Percentiles rank a stretch among this genome's conserved stretches.
Evolutionary conservation across 2,113 vertebrate genomes (phyloP).

Genomic region (Rhea pennata): DNA sequence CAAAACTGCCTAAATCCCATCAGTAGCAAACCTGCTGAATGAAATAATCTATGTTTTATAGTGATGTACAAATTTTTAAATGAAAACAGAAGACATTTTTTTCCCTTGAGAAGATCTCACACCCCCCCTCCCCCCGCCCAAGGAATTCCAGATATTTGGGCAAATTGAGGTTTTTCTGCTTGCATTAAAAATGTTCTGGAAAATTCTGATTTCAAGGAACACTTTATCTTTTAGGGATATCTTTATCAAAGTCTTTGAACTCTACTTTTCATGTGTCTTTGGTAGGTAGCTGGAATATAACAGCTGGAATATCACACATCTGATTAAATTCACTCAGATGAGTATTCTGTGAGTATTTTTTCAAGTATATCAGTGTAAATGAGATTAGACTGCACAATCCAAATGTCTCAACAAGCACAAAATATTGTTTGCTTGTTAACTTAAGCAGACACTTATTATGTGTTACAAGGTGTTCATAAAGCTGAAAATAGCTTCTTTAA

Average conservation of each 20-base stretch:
- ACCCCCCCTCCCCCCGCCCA: no score
- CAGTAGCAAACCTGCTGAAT: background rate
- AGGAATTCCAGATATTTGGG: rapidly evolving
- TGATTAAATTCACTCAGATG: background rate
- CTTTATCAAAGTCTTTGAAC: background rate
- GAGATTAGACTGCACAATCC: background rate
- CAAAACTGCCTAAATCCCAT: background rate
- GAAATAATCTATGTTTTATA: background rate
- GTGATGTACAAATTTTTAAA: background rate
- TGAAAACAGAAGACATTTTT: background rate
- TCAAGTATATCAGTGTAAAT: background rate
- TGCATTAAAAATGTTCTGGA: background rate
- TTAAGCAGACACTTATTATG: background rate
- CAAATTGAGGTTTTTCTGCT: background rate
- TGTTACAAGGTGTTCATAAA: background rate
- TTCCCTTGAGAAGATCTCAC: background rate
- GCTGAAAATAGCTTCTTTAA: background rate
- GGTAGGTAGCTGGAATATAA: background rate
- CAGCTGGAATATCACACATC: background rate
- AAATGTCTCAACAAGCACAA: background rate
- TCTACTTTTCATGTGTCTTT: background rate
- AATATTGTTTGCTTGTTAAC: background rate
- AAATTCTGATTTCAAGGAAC: rapidly evolving
- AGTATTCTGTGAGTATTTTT: background rate
- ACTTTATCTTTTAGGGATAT: background rate